A percentile compares a stretch with the other conserved stretches of the same genome.
Conservation (phyloP, 1,140 invertebrate species). For the Hylaeus volcanicus region DNA sequence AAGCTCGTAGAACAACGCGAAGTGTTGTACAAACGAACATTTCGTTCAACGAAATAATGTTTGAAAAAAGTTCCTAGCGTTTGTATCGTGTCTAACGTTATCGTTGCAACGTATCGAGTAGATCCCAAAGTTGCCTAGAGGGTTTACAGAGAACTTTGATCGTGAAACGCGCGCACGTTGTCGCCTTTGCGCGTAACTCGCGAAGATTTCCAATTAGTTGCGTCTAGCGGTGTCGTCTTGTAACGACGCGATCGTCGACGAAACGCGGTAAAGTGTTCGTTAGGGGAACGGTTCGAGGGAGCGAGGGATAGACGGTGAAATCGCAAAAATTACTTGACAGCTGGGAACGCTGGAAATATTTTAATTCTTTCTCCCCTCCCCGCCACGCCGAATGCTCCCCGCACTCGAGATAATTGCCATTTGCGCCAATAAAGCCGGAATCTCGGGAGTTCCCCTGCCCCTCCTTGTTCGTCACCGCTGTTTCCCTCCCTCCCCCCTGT, state of each 20-base stretch:
- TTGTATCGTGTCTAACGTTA: too few species aligned
- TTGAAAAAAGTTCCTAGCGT: too few species aligned
- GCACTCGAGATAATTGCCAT: constrained; percentile 64
- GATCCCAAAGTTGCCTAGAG: too few species aligned
- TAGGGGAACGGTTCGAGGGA: background rate
- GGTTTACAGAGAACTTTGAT: too few species aligned
- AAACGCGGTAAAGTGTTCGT: constrained; percentile 43
- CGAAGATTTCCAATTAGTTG: constrained; percentile 53
- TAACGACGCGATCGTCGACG: constrained; percentile 35
- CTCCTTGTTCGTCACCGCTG: constrained; percentile 16
- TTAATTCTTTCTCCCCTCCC: constrained; percentile 57
- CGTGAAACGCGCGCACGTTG: too few species aligned
- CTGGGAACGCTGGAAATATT: constrained; percentile 52
- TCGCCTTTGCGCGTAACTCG: background rate
- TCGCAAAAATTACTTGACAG: constrained; percentile 46
- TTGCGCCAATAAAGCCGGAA: constrained; percentile 61
- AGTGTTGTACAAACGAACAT: too few species aligned
- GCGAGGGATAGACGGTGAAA: constrained; percentile 46
- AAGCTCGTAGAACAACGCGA: too few species aligned
- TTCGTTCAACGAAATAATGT: too few species aligned
- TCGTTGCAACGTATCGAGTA: too few species aligned
- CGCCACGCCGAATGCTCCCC: constrained; percentile 39
- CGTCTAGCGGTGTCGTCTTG: constrained; percentile 33
- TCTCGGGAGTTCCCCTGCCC: constrained; percentile 37
- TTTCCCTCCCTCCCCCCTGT: background rate